phyloP scores from a whole-genome alignment of 2,888 invertebrate genomes.

The Acutogordius australiensis region DNA sequence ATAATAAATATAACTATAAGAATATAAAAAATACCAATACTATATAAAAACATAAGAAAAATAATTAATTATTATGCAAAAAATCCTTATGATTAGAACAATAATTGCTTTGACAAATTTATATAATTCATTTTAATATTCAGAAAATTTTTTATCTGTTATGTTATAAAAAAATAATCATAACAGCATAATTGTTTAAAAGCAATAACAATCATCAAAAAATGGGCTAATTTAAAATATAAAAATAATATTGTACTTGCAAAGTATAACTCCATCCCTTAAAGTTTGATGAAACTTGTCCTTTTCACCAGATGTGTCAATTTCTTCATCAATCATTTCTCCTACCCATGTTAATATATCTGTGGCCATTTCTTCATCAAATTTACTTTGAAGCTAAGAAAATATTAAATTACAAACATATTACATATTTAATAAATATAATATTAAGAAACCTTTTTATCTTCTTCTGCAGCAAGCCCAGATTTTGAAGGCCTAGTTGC shows the following conservation, averaged over 20 bases:
- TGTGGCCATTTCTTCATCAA: slow-evolving; percentile 65
- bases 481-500: slow-evolving; percentile 42
- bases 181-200: too few relatives aligned
- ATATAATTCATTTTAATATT: too few relatives aligned
- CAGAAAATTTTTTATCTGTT: too few relatives aligned
- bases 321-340: slow-evolving; percentile 47
- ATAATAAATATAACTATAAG: too few relatives aligned
- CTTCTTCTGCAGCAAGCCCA: slow-evolving; percentile 80
- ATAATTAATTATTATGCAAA: too few relatives aligned
- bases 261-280: slow-evolving; percentile 59
- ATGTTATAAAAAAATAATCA: too few relatives aligned
- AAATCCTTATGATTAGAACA: too few relatives aligned
- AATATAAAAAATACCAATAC: too few relatives aligned
- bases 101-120: too few relatives aligned
- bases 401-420: slow-evolving; percentile 15
- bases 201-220: too few relatives aligned
- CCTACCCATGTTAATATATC: slow-evolving; percentile 76
- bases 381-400: slow-evolving; percentile 66
- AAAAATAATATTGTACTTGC: slow-evolving; percentile 57
- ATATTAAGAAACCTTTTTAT: slow-evolving; percentile 46
- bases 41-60: too few relatives aligned
- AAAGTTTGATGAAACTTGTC: slow-evolving; percentile 62
- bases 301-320: slow-evolving; percentile 51
- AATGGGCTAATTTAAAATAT: too few relatives aligned
- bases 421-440: not conserved